Conservation (phyloP, 92 coral and sea anemone species). For the Porites evermanni region DNA sequence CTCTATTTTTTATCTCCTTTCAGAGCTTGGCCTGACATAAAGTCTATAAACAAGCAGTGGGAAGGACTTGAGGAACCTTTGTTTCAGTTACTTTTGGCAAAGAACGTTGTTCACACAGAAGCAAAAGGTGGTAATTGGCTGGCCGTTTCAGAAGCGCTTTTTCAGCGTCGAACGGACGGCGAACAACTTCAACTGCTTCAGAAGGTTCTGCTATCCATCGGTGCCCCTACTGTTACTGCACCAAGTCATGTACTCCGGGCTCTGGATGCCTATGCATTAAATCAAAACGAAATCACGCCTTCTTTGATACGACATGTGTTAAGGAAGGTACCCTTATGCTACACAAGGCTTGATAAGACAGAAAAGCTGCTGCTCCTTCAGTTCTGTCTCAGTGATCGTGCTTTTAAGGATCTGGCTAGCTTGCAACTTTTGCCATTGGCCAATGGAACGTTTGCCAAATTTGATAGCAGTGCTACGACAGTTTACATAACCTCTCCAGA, state of each 20-base stretch:
- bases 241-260: slow-evolving; percentile 59
- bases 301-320: neutral
- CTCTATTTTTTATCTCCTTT: neutral
- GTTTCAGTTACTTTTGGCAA: slow-evolving; percentile 30
- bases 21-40: slow-evolving; percentile 79
- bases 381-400: slow-evolving; percentile 65
- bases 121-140: slow-evolving; percentile 71
- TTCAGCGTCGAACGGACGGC: slow-evolving; percentile 14
- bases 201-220: slow-evolving; percentile 31
- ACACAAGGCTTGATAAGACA: slow-evolving; percentile 27
- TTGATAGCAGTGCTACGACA: slow-evolving; percentile 11
- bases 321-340: slow-evolving; percentile 21
- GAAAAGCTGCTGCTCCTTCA: slow-evolving; percentile 70
- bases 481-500: slow-evolving; percentile 65
- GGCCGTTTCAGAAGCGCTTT: slow-evolving; percentile 34
- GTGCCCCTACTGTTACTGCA: slow-evolving; percentile 41
- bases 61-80: slow-evolving; percentile 32
- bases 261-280: neutral
- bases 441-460: slow-evolving; percentile 54
- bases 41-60: slow-evolving; percentile 69
- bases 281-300: neutral
- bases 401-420: slow-evolving; percentile 49
- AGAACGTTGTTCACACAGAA: slow-evolving; percentile 42
- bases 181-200: slow-evolving; percentile 29
- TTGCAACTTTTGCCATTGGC: slow-evolving; percentile 80